phyloP scores from a whole-genome alignment of 2,797 vertebrate species.

The Fratercula arctica region DNA sequence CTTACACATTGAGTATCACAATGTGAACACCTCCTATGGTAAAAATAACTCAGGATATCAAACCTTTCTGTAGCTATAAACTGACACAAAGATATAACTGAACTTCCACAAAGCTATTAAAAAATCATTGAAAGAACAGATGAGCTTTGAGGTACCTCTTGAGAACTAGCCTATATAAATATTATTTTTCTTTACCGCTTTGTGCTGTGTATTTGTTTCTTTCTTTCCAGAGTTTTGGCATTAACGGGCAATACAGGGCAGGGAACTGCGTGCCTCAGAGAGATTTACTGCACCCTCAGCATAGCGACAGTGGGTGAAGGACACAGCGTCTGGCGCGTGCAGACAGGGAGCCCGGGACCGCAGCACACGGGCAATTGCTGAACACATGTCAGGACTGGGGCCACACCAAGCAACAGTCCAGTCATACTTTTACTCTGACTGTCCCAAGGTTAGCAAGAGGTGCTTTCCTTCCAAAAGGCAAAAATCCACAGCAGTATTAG shows the following conservation, averaged over 20 bases:
- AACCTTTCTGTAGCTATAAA: neutral
- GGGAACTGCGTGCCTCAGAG: neutral
- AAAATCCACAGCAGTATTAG: neutral
- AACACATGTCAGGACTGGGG: no score
- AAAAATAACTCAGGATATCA: neutral
- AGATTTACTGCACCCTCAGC: neutral
- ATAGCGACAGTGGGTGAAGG: neutral
- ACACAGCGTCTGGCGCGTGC: accelerated
- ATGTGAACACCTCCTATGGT: neutral
- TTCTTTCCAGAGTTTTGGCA: neutral
- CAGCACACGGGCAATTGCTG: neutral
- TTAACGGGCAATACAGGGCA: neutral
- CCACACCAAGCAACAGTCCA: neutral
- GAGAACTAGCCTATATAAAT: neutral
- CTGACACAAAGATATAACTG: neutral
- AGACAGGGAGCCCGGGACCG: neutral
- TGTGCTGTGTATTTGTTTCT: neutral
- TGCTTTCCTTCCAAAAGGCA: neutral
- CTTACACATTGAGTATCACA: neutral
- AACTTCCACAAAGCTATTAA: neutral
- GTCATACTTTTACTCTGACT: neutral
- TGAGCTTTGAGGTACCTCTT: neutral
- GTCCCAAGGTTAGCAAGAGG: neutral
- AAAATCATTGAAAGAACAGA: neutral
- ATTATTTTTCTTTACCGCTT: accelerated